These are phyloP conservation scores for Trichopria drosophilae DNA, from an alignment of 2,888 invertebrate genomes.

Conservation along the genomic window DNA sequence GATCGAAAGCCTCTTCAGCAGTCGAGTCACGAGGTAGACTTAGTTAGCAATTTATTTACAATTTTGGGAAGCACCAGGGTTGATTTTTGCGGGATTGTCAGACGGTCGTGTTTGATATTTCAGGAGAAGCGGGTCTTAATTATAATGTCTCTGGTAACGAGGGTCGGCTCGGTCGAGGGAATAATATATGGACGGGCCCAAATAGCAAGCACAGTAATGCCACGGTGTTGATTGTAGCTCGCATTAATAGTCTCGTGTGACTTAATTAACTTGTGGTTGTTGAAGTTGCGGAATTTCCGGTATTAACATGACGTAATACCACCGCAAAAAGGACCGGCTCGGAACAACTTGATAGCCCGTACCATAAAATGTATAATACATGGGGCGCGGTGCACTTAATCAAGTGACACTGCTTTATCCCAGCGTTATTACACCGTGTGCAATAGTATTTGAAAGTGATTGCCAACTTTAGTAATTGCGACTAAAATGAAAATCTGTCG, in stretches of 20 bases:
- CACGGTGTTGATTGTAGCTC: conserved; percentile 36
- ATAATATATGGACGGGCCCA: conserved; percentile 45
- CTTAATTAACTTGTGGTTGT: conserved; percentile 49
- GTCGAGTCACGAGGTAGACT: too few species aligned
- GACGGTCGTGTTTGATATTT: too few species aligned
- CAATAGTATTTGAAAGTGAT: too few species aligned
- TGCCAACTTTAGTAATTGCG: too few species aligned
- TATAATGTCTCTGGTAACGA: conserved; percentile 47
- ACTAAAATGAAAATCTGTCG: too few species aligned
- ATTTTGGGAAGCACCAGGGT: too few species aligned
- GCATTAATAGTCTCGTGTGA: conserved; percentile 49
- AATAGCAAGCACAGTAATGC: conserved; percentile 44
- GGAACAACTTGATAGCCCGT: neutral
- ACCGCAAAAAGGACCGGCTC: neutral
- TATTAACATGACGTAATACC: conserved; percentile 35
- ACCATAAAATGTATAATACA: neutral
- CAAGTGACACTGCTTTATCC: too few species aligned
- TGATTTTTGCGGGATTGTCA: too few species aligned
- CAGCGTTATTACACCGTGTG: too few species aligned
- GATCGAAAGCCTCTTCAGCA: too few species aligned
- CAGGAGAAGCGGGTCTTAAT: conserved; percentile 49
- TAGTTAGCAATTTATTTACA: too few species aligned
- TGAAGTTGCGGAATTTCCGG: conserved; percentile 47
- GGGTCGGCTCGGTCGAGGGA: conserved; percentile 40
- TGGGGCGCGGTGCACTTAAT: too few species aligned